Evolutionary conservation across 2,888 invertebrate genomes (phyloP), one percentile per base, ranked within the genome.

Genomic region (Papilio gigon): DNA sequence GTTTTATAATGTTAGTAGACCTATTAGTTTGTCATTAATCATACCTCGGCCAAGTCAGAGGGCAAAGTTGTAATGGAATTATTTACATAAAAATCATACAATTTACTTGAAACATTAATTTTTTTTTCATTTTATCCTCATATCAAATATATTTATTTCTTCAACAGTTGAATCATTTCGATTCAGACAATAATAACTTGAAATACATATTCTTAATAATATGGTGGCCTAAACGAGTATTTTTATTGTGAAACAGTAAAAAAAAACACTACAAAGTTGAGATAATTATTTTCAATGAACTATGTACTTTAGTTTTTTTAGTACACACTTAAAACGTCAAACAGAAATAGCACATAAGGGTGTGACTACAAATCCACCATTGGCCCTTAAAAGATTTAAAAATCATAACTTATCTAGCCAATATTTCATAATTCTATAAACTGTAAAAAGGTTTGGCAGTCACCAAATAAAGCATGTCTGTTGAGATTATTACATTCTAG

Each of bases 21-120:
- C 3, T 14, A 60, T 60, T 40, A 59, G 22, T 20, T 59, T 14
- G 60, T 60, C 14, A 60, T 60, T 60, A 25, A 60, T 60, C 25
- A 40, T 40, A 40, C 40, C 60, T 60, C 40, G 60, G 27, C n/a
- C 37, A 59, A 35, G 25, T 25, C 40, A 60, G 40, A 60, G 60
- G 60, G 22, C 40, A 60, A 40, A 40, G 60, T 60, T 25, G 14
- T 40, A 8, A 25, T n/a, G 25, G 59, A 37, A 37, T 22, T 59
- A 59, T 40, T 25, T 22, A 20, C 3, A 37, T 37, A 25, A 25
- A 59, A 37, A 59, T 59, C 5, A 59, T 20, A 58, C 17, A n/a
- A 2, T 22, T 37, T 8, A 20, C 14, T 59, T 22, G 2, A 14
- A 14, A 20, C 8, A 37, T 35, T 25, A 27, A 12, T 4, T 14